Evolutionary conservation across 2,113 vertebrate species (phyloP), one percentile per base, ranked within the genome.

Genomic region (Alouatta palliata): DNA sequence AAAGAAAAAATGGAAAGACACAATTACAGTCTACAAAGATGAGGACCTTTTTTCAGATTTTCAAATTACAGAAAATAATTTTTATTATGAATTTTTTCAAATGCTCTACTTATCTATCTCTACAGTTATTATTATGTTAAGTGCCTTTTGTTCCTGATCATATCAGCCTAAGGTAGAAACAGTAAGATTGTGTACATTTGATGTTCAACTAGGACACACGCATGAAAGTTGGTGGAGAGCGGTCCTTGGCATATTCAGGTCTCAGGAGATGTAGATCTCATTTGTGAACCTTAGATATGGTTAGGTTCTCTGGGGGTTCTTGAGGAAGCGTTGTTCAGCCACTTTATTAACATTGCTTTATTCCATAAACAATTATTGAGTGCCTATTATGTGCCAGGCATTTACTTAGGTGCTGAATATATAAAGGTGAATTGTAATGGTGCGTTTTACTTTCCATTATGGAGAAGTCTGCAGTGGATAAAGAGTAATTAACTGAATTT

Each of bases 21-120:
- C 88, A 98, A 98, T 97, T 97, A 97, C 90, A 98, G 97, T 98
- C 97, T 98, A 97, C 91, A 97, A 89, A 97, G 84, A 43, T 94
- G 70, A 76, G 79, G 91, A 49, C 13, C 98, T 95, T 96, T 97
- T 97, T 98, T 95, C 87, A 90, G 75, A 90, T 96, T 95, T 92
- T 82, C 81, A 92, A 90, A 97, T 80, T 94, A 80, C 45, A 12
- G 92, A 87, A 95, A 89, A 77, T 76, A 93, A 92, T 68, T 94
- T 95, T 71, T 21, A 68, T 27, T 61, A 21, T 30, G 21, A 86
- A 45, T 54, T 68, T 90, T 76, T 77, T 68, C 87, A 86, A 90
- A 85, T 12, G 8, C 1, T 9, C 17, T 79, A 45, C 14, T 90
- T 87, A 68, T 32, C n/a, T 70, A 37, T 70, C 13, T 91, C n/a